A percentile compares a stretch with the other conserved stretches of the same genome.
Evolutionary conservation across 2,797 vertebrate species (phyloP).

Genomic region (Geotria australis): DNA sequence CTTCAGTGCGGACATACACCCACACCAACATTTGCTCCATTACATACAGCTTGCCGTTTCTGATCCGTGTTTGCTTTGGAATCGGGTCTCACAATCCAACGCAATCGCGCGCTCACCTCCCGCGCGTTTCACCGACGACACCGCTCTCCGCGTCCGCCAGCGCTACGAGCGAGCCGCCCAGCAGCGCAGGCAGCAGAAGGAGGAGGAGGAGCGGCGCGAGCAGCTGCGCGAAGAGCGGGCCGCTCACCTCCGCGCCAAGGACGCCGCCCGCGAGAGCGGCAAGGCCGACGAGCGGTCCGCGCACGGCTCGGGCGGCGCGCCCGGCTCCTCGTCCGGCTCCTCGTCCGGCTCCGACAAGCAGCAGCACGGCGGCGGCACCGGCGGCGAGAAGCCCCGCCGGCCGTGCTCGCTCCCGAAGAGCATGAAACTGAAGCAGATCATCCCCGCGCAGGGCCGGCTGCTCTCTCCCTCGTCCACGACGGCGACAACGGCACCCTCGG

Average conservation of each 20-base stretch:
- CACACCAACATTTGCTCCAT: too few relatives aligned
- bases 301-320: constrained; percentile 14
- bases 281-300: constrained; percentile 32
- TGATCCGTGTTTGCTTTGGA: too few relatives aligned
- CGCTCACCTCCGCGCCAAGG: too few relatives aligned
- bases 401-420: constrained; percentile 77
- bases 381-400: constrained; percentile 52
- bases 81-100: too few relatives aligned
- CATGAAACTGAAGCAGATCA: constrained; percentile 91
- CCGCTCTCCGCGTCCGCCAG: constrained; percentile 18
- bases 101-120: too few relatives aligned
- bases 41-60: too few relatives aligned
- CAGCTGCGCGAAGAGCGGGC: constrained; percentile 8
- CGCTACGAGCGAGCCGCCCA: constrained; percentile 83
- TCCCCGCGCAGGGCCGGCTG: constrained; percentile 73
- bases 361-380: constrained; percentile 16
- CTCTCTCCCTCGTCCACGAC: constrained; percentile 11
- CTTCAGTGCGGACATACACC: too few relatives aligned
- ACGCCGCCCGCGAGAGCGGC: constrained; percentile 10
- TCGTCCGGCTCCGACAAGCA: constrained; percentile 31
- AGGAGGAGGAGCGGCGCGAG: constrained; percentile 29
- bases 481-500: too few relatives aligned
- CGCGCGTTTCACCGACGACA: too few relatives aligned
- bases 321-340: constrained; percentile 8
- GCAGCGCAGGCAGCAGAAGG: constrained; percentile 66